Base-by-base conservation (phyloP, 2,888 invertebrate species). In the Chelonus formosanus region DNA sequence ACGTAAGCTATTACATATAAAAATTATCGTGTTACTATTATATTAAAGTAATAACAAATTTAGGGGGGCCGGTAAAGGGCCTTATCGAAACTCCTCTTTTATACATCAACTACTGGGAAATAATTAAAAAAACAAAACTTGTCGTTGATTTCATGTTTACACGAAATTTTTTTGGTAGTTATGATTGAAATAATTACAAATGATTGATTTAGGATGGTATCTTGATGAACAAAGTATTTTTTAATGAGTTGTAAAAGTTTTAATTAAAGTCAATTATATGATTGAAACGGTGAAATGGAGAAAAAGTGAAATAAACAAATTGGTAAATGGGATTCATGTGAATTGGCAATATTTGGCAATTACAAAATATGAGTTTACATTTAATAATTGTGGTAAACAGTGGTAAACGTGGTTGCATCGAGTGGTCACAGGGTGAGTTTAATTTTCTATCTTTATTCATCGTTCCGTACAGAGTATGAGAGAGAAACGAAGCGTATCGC, bases 371-470 rank as follows among this genome's bases (percentile, higher is more conserved):
- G 81, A 82, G 80, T 81, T 81, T 81, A 81, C 81, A 81, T 82
- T 82, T 81, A 81, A 82, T 82, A 82, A 82, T 82, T 81, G 81
- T 78, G 81, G 82, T 81, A 82, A 82, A 81, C 80, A 82, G 75
- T 75, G 75, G 76, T 74, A 78, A 74, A 76, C 73, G 77, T 63
- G 74, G 65, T 71, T 69, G 68, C 65, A 70, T 75, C 73, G 73
- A 77, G 76, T 77, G 78, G 75, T 76, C 53, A 62, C 20, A 52
- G 43, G 32, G 47, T 53, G 50, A 54, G 55, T 73, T 73, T 75
- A 73, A 73, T 62, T 43, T 20, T 66, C 54, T 64, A 43, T 61
- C 34, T 7, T 40, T 44, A 31, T 58, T 45, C 53, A 20, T 47
- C 54, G 36, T 45, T 60, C 52, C 44, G 44, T 35, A 36, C 48